Percentiles rank a stretch among this genome's conserved stretches.
Evolutionary conservation across 2,888 invertebrate genomes (phyloP).

Genomic region (Busseola fusca): DNA sequence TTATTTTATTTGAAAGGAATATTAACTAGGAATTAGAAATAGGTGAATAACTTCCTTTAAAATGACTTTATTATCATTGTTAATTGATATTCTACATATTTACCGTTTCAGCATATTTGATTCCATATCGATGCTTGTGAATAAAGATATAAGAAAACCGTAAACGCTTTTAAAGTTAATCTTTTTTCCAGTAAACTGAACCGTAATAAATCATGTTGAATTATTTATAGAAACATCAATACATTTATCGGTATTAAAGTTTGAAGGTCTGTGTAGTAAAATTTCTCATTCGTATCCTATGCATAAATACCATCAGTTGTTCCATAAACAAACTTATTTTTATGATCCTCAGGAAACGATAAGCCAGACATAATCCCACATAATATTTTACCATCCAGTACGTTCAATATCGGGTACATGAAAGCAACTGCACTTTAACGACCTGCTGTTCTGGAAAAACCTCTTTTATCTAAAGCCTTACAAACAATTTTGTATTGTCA

Average conservation of each 20-base stretch:
- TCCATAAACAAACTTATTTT: conserved; percentile 15
- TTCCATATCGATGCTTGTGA: conserved; percentile 7
- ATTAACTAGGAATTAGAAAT: conserved; percentile 25
- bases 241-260: conserved; percentile 9
- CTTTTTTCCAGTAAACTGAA: neutral
- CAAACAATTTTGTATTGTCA: conserved; percentile 26
- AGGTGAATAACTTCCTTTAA: conserved; percentile 15
- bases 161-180: neutral
- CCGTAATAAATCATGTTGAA: neutral
- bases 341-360: conserved; percentile 29
- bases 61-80: conserved; percentile 15
- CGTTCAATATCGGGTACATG: conserved; percentile 17
- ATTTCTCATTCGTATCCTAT: conserved; percentile 18
- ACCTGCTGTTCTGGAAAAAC: conserved; percentile 23
- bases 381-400: conserved; percentile 26
- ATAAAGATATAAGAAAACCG: neutral
- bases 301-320: conserved; percentile 18
- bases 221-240: conserved; percentile 26
- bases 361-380: conserved; percentile 25
- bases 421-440: conserved; percentile 16
- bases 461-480: conserved; percentile 44
- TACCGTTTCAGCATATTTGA: conserved; percentile 6
- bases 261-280: conserved; percentile 20
- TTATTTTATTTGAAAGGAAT: neutral
- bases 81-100: conserved; percentile 24